phyloP scores from a whole-genome alignment of 2,888 invertebrate species.

The Anarsia innoxiella region DNA sequence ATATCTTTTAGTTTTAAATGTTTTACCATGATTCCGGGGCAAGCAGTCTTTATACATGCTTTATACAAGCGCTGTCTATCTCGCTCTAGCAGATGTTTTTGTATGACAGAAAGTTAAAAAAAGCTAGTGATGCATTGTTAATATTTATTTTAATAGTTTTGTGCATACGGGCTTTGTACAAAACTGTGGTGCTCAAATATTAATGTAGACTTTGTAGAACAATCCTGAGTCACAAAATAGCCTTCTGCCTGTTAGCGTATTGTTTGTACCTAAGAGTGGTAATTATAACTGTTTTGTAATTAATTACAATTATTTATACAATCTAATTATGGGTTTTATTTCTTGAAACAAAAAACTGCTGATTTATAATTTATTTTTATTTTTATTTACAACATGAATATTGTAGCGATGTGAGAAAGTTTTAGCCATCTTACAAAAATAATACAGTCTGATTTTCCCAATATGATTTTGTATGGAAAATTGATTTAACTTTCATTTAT shows the following conservation, averaged over 20 bases:
- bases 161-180: slow-evolving; percentile 6
- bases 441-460: too few relatives aligned
- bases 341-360: neutral
- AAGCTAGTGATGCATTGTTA: too few relatives aligned
- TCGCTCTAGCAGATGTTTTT: too few relatives aligned
- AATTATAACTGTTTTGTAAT: slow-evolving; percentile 33
- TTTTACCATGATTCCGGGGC: too few relatives aligned
- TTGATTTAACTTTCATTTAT: too few relatives aligned
- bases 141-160: neutral
- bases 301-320: slow-evolving; percentile 36
- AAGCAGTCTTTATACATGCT: too few relatives aligned
- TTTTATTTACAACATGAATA: slow-evolving; percentile 63
- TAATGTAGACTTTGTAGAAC: slow-evolving; percentile 1
- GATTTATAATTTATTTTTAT: slow-evolving; percentile 28
- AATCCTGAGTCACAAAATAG: slow-evolving; percentile 1
- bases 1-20: too few relatives aligned
- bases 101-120: too few relatives aligned
- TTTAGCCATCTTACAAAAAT: slow-evolving; percentile 3
- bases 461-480: too few relatives aligned
- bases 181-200: slow-evolving; percentile 7
- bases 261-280: slow-evolving; percentile 24
- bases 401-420: slow-evolving; percentile 36
- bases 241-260: slow-evolving; percentile 14
- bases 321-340: slow-evolving; percentile 26
- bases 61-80: too few relatives aligned